phyloP scores from a whole-genome alignment of 2,797 vertebrate species.

The Selene dorsalis region DNA sequence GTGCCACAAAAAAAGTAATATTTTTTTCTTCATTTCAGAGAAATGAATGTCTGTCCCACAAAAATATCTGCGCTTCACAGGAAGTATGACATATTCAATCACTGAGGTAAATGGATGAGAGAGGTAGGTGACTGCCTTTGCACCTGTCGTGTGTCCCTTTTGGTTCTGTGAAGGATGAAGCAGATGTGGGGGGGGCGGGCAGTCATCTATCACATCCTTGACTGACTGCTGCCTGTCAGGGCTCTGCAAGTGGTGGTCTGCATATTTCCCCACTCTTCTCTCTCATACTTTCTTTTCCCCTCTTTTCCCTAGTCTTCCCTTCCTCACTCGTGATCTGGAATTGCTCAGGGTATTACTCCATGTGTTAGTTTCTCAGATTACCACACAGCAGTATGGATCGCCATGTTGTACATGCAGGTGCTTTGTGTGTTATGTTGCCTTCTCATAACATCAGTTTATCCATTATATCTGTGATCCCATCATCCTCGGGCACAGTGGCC shows the following conservation, averaged over 20 bases:
- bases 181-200: slow-evolving; percentile 8
- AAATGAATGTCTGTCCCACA: slow-evolving; percentile 40
- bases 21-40: slow-evolving; percentile 30
- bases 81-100: slow-evolving; percentile 47
- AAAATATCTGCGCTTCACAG: slow-evolving; percentile 39
- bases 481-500: slow-evolving; percentile 48
- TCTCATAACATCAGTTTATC: slow-evolving; percentile 47
- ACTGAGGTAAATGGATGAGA: slow-evolving; percentile 38
- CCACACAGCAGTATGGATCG: slow-evolving; percentile 17
- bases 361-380: slow-evolving; percentile 21
- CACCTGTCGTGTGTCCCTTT: slow-evolving; percentile 44
- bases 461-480: slow-evolving; percentile 47
- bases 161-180: slow-evolving; percentile 24
- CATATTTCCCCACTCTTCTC: slow-evolving; percentile 35
- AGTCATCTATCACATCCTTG: slow-evolving; percentile 33
- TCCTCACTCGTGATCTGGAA: slow-evolving; percentile 41
- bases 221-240: slow-evolving; percentile 48
- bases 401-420: not conserved
- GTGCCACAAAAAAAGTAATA: slow-evolving; percentile 15
- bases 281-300: slow-evolving; percentile 58
- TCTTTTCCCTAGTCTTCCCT: not conserved
- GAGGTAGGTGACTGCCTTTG: slow-evolving; percentile 21
- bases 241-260: slow-evolving; percentile 34
- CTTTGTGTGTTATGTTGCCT: slow-evolving; percentile 24
- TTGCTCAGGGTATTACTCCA: slow-evolving; percentile 23